Evolutionary conservation across 1,140 invertebrate genomes (phyloP).

Genomic region (Drosophila prosaltans): DNA sequence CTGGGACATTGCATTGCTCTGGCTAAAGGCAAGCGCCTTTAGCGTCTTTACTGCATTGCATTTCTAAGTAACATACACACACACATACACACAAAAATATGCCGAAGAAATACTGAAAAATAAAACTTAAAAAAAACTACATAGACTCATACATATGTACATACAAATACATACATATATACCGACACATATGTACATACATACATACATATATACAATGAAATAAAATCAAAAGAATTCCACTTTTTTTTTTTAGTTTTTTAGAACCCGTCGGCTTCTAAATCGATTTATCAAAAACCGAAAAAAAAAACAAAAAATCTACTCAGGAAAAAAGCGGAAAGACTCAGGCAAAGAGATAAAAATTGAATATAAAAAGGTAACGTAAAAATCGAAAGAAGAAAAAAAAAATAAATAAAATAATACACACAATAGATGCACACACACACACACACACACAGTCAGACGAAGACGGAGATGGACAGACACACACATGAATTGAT

Average conservation of each 20-base stretch:
- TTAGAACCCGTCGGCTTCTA: slow-evolving; percentile 75
- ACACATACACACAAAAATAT: slow-evolving; percentile 38
- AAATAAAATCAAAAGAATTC: slow-evolving; percentile 79
- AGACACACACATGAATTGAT: slow-evolving; percentile 70
- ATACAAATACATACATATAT: not conserved
- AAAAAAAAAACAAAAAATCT: slow-evolving; percentile 46
- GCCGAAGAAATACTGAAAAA: slow-evolving; percentile 35
- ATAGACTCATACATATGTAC: not conserved
- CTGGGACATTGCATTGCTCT: slow-evolving; percentile 17
- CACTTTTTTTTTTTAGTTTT: slow-evolving; percentile 55
- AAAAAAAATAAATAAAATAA: slow-evolving; percentile 40
- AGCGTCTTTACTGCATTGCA: slow-evolving; percentile 67
- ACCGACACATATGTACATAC: not conserved
- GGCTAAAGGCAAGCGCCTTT: slow-evolving; percentile 28
- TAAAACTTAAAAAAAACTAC: slow-evolving; percentile 53
- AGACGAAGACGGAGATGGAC: slow-evolving; percentile 21
- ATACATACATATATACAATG: slow-evolving; percentile 10
- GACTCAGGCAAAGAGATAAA: slow-evolving; percentile 79
- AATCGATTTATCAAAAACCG: slow-evolving; percentile 78
- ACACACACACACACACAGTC: slow-evolving; percentile 49
- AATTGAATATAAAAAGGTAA: slow-evolving; percentile 78
- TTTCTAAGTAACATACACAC: slow-evolving; percentile 70
- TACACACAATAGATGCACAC: slow-evolving; percentile 72
- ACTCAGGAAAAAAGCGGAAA: slow-evolving; percentile 59
- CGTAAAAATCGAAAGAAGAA: slow-evolving; percentile 67